Evolutionary conservation across 2,113 vertebrate species (phyloP).

Genomic region (Platichthys stellatus): DNA sequence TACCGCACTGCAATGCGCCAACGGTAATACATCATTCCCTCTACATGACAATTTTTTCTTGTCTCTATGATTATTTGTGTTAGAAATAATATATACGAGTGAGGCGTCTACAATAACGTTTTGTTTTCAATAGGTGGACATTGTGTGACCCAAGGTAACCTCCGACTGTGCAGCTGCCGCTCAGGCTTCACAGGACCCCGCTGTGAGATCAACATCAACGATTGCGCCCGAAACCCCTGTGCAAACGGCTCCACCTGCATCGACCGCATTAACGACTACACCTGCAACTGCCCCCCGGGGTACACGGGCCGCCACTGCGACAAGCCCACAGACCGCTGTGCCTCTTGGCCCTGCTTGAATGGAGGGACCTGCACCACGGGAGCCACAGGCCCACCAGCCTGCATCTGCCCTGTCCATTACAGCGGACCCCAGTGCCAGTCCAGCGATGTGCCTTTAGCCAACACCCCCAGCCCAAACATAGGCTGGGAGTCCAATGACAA

Average conservation of each 20-base stretch:
- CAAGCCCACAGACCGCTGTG: constrained; percentile 86
- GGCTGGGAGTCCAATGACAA: constrained; percentile 68
- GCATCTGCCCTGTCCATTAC: constrained; percentile 87
- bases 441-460: constrained; percentile 53
- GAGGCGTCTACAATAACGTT: background rate
- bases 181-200: constrained; percentile 91
- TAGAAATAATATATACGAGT: background rate
- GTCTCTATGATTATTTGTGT: background rate
- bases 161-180: constrained; percentile 90
- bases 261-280: constrained; percentile 90
- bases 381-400: constrained; percentile 73
- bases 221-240: constrained; percentile 91
- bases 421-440: constrained; percentile 90
- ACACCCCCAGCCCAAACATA: constrained; percentile 77
- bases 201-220: constrained; percentile 90
- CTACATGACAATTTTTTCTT: background rate
- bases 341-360: constrained; percentile 90
- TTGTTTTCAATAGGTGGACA: constrained; percentile 84
- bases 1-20: constrained; percentile 91
- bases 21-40: constrained; percentile 83
- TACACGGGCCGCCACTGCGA: constrained; percentile 94
- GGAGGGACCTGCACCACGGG: constrained; percentile 91
- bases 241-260: constrained; percentile 93
- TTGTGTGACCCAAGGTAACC: constrained; percentile 87
- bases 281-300: constrained; percentile 90